Evolutionary conservation across 2,113 vertebrate genomes (phyloP), one percentile per base, ranked within the genome.

Genomic region (Stercorarius parasiticus): DNA sequence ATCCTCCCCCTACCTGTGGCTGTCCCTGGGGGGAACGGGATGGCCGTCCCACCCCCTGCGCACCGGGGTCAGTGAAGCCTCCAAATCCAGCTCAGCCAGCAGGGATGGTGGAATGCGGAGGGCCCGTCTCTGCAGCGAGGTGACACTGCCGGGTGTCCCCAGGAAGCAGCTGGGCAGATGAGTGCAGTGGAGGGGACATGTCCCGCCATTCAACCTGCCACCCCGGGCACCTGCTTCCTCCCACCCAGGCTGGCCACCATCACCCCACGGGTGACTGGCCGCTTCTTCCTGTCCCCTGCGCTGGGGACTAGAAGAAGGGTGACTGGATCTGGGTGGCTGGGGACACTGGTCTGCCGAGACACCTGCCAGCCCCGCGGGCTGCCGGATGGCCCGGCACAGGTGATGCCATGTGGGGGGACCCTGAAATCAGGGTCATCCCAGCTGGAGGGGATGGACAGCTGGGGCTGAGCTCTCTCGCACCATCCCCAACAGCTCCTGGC

Each of bases 331-430:
- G 45, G 16, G 59, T 56, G 42, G 11, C 45, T n/a, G 58, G 11
- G 43, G 34, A 49, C 30, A 53, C 9, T 4, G 0, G 0, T 17
- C 32, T 88, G 53, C 71, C 2, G 8, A 71, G 61, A 76, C 59
- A 52, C n/a, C 25, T 2, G 4, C 20, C 74, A 58, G 59, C 30
- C 50, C 34, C 14, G 3, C 40, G 49, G 74, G 42, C 55, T 85
- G 70, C 29, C 20, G 5, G 34, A 26, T 1, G 50, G 50, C 27
- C 56, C 9, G 61, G 47, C 66, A 71, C 43, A 64, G 42, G 27
- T 0, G 0, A 72, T 45, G 49, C 43, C 6, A 2, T 6, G 42
- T 1, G 5, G 20, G 29, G 36, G 36, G 19, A 87, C 65, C 40
- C 30, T 0, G 4, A 43, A 22, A 81, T 23, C 40, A 26, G 38